A percentile compares a stretch with the other conserved stretches of the same genome.
Conservation (phyloP, 2,797 vertebrate species). For the Octomys mimax region DNA sequence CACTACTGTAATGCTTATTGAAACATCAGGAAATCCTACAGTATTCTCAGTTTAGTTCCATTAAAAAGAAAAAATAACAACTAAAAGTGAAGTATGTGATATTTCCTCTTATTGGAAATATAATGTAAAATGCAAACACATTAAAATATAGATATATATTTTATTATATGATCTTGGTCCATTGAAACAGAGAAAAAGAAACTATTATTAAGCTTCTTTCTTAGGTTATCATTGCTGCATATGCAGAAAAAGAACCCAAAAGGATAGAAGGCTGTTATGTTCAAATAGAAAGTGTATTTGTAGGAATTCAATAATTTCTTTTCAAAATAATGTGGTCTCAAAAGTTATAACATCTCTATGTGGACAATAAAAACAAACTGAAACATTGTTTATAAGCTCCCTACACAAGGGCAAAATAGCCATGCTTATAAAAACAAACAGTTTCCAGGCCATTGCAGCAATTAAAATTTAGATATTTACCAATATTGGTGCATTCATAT, state of each 20-base stretch:
- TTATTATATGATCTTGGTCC: not conserved
- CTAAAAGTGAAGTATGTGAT: not conserved
- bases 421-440: constrained; percentile 53
- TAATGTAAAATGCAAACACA: not conserved
- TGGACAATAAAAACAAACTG: not conserved
- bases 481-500: not conserved
- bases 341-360: not conserved
- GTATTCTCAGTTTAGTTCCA: not conserved
- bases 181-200: not conserved
- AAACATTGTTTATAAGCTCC: not conserved
- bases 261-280: not conserved
- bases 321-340: not conserved
- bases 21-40: constrained; percentile 40
- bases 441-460: not conserved
- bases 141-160: not conserved
- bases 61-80: not conserved
- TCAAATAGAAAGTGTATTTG: not conserved
- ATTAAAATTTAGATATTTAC: not conserved
- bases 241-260: not conserved
- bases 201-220: not conserved
- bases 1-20: not conserved
- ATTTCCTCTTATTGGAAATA: not conserved
- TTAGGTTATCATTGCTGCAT: not conserved
- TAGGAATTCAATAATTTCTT: not conserved
- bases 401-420: not conserved